phyloP scores from a whole-genome alignment of 2,888 invertebrate species.

The Zaprionus obscuricornis region DNA sequence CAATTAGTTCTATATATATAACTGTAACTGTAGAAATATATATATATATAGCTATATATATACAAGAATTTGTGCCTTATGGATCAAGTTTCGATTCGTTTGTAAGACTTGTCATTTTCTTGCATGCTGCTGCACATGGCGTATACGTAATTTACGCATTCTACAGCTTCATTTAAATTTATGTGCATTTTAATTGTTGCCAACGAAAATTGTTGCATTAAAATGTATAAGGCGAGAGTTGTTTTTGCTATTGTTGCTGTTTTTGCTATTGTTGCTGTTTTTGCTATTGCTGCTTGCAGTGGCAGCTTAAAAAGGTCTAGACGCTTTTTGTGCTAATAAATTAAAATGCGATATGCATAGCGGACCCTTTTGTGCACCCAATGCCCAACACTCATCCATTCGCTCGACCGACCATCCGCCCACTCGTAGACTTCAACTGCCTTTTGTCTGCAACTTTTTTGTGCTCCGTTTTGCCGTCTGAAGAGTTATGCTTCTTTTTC shows the following conservation, averaged over 20 bases:
- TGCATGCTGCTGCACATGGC: conserved; percentile 20
- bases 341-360: conserved; percentile 79
- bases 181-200: conserved; percentile 76
- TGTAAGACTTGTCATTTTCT: conserved; percentile 11
- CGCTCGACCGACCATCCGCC: conserved; percentile 18
- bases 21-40: no score
- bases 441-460: conserved; percentile 66
- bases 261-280: conserved; percentile 26
- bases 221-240: conserved; percentile 49
- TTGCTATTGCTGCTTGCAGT: conserved; percentile 30
- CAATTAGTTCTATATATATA: no score
- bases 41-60: no score
- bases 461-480: conserved; percentile 23
- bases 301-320: conserved; percentile 75
- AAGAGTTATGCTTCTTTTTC: conserved; percentile 23
- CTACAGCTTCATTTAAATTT: conserved; percentile 57
- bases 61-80: conserved; percentile 6
- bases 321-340: conserved; percentile 77
- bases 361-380: conserved; percentile 38
- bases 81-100: background rate
- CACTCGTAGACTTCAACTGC: conserved; percentile 41
- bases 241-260: conserved; percentile 17
- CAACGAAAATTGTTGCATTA: conserved; percentile 64
- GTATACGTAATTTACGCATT: conserved; percentile 42
- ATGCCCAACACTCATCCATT: conserved; percentile 4